Evolutionary conservation across 2,113 vertebrate genomes (phyloP), one percentile per base, ranked within the genome.

Genomic region (Aptenodytes forsteri): DNA sequence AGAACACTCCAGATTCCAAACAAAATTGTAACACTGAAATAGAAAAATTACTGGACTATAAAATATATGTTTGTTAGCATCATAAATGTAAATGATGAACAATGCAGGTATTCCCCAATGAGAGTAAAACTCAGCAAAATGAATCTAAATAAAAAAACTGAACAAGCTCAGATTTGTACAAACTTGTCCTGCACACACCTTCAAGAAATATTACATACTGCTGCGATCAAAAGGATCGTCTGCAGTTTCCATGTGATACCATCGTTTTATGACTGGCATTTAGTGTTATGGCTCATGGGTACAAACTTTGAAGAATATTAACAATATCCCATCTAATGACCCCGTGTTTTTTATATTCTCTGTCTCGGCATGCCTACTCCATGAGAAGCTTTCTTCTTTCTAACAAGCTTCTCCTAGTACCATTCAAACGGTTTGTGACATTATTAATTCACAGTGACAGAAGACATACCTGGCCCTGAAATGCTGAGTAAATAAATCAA

Each of bases 231-330:
- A 93, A 92, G 49, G 42, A 89, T 91, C 47, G 17, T 83, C 91
- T 80, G 61, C 49, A 90, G 64, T 89, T 96, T 90, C 94, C 83
- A 59, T 55, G 32, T 19, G 92, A 97, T 89, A 97, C 62, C 66
- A 94, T 97, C 89, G 46, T 52, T 90, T 83, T 86, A 89, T 89
- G 91, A 84, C 76, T 96, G 81, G 75, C 78, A 69, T 72, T 78
- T 92, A 69, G 18, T 47, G 34, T 69, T 88, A 38, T 52, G 93
- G 83, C 92, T 96, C 86, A 92, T 87, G 94, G 96, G 80, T 79
- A 80, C 67, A 94, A 90, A 96, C 75, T 95, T 73, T 87, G 91
- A 95, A 90, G 79, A 97, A 93, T 67, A 95, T 93, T 85, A 97
- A 94, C 81, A 96, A 80, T 94, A 86, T 94, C 94, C 89, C 59